Conservation (phyloP, 1,140 invertebrate species). For the Ectropis grisescens region DNA sequence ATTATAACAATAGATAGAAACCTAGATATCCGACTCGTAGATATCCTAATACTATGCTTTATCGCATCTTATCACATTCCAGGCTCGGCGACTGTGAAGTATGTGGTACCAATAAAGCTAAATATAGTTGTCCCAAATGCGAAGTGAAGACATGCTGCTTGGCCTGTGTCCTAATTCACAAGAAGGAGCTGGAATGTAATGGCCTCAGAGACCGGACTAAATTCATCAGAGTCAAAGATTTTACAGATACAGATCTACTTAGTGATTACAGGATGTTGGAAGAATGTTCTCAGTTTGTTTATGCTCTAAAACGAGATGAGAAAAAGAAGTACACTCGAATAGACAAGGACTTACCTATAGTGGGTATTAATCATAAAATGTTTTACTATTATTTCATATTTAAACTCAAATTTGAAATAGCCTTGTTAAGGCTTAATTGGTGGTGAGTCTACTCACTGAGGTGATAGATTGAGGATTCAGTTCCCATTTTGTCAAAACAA, state of each 20-base stretch:
- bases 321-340: slow-evolving; percentile 72
- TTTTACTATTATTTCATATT: too few species aligned
- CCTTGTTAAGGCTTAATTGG: too few species aligned
- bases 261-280: slow-evolving; percentile 85
- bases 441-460: too few species aligned
- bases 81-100: slow-evolving; percentile 84
- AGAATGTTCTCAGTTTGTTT: slow-evolving; percentile 77
- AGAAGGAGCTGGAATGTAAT: slow-evolving; percentile 83
- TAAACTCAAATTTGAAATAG: too few species aligned
- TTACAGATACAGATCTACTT: slow-evolving; percentile 81
- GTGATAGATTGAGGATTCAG: too few species aligned
- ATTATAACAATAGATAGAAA: too few species aligned
- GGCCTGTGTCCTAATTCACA: slow-evolving; percentile 87
- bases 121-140: slow-evolving; percentile 91
- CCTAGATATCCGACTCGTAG: too few species aligned
- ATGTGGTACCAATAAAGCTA: slow-evolving; percentile 75
- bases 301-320: slow-evolving; percentile 74
- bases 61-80: too few species aligned
- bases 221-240: slow-evolving; percentile 78
- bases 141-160: slow-evolving; percentile 87
- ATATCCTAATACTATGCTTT: too few species aligned
- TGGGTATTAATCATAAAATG: slow-evolving; percentile 58
- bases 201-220: slow-evolving; percentile 86
- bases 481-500: too few species aligned
- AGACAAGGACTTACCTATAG: slow-evolving; percentile 71